A percentile compares a stretch with the other conserved stretches of the same genome.
Evolutionary conservation across 2,888 invertebrate genomes (phyloP).

Genomic region (Gasteruption jaculator): DNA sequence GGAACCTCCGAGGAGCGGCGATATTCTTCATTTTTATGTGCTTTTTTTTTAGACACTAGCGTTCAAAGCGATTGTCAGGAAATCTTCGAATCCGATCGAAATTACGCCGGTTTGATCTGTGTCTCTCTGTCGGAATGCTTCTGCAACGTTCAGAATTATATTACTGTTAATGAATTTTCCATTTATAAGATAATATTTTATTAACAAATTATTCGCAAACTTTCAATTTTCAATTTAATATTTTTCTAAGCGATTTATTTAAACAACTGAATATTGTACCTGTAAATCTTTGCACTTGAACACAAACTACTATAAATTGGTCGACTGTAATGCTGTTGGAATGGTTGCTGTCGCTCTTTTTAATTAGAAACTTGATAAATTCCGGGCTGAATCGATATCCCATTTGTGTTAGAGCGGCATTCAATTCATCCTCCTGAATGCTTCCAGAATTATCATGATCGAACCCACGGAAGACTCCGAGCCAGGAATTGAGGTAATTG

Average conservation of each 20-base stretch:
- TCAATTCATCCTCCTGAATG: constrained; percentile 76
- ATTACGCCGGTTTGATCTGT: constrained; percentile 76
- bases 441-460: constrained; percentile 82
- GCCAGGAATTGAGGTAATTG: constrained; percentile 86
- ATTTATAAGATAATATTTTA: background rate
- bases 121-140: constrained; percentile 80
- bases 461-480: constrained; percentile 77
- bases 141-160: constrained; percentile 54
- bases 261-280: constrained; percentile 30
- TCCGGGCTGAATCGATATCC: constrained; percentile 79
- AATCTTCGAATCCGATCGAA: constrained; percentile 86
- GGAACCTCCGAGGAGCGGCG: too few relatives aligned
- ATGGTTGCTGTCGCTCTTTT: constrained; percentile 64
- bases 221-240: constrained; percentile 1
- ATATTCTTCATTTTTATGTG: too few relatives aligned
- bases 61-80: constrained; percentile 75
- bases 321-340: constrained; percentile 72
- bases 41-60: constrained; percentile 61
- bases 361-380: constrained; percentile 69
- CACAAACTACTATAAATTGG: constrained; percentile 82
- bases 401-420: constrained; percentile 78
- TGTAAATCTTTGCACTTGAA: constrained; percentile 81
- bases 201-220: background rate
- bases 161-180: constrained; percentile 2
- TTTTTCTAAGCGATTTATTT: constrained; percentile 4